Percentiles rank a stretch among this genome's conserved stretches.
phyloP scores from a whole-genome alignment of 2,888 invertebrate genomes.

The Mythimna pallens region DNA sequence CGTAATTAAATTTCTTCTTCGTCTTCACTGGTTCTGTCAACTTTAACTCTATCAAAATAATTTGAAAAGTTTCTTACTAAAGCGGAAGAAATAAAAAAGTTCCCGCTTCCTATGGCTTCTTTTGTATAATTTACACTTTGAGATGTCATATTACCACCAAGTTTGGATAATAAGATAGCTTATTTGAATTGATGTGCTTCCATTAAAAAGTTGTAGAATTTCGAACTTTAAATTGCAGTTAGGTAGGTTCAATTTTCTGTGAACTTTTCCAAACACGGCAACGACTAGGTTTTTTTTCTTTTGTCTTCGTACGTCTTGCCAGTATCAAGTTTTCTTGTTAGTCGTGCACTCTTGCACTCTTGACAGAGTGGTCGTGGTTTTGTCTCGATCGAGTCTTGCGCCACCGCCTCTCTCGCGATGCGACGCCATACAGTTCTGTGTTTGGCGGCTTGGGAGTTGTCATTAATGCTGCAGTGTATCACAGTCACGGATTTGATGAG shows the following conservation, averaged over 20 bases:
- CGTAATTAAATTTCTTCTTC: constrained; percentile 24
- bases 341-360: no score
- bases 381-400: no score
- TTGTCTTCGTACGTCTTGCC: not conserved
- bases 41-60: constrained; percentile 8
- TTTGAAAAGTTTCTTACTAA: constrained; percentile 11
- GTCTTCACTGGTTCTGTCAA: not conserved
- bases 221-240: constrained; percentile 10
- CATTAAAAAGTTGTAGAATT: constrained; percentile 25
- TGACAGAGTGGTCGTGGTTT: no score
- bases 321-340: no score
- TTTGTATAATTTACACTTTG: constrained; percentile 33
- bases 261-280: not conserved
- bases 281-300: not conserved
- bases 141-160: constrained; percentile 24
- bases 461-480: no score
- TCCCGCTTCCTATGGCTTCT: not conserved
- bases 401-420: no score
- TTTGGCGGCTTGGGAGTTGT: no score
- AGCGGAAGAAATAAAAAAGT: constrained; percentile 24
- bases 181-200: constrained; percentile 5
- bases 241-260: not conserved
- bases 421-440: no score
- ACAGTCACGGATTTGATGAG: no score
- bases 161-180: constrained; percentile 21